Base-by-base conservation (phyloP, 2,888 invertebrate genomes). In the Tipula helvola region DNA sequence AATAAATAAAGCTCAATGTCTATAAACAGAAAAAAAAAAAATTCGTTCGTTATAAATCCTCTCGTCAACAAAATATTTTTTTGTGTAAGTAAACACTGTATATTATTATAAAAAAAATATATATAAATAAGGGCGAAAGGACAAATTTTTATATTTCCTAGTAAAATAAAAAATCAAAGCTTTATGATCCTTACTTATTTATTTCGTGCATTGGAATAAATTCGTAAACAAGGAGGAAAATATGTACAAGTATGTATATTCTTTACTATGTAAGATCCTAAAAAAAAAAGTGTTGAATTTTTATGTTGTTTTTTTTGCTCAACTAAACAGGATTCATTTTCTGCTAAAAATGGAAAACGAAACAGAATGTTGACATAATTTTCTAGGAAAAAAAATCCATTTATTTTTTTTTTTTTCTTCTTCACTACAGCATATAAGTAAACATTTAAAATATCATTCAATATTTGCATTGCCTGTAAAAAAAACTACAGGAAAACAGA, bases 161-260 rank as follows among this genome's bases (percentile, higher is more conserved):
- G 28, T 71, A 71, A 71, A 71, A 71, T 71, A 28, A 71, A 71
- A 71, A 71, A 71, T 71, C 71, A 71, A 71, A 71, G 71, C 71
- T 71, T 71, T 71, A 71, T 71, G 71, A 71, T 18, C 71, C 71
- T 71, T 71, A 71, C 71, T 71, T 71, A 85, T 85, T 41, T 85
- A 85, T 85, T 85, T 42, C 85, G 85, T 85, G 85, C 85, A 85
- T 16, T 42, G 85, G 85, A 85, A 85, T 85, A 85, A 85, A 85
- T 85, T 85, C 85, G 18, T 85, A 3, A 42, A 85, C 12, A 42
- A 42, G 42, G 3, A 18, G 28, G 10, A 71, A 28, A 71, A 71
- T 71, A 28, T 71, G 28, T 71, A 8, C 12, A 18, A 16, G 16
- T 7, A 16, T 57, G 52, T 57, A 57, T 44, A 44, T 10, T 12